Evolutionary conservation across 37 sponge, comb jelly and placozoan species (phyloP), one percentile per base, ranked within the genome.

Genomic region (Bolinopsis microptera): DNA sequence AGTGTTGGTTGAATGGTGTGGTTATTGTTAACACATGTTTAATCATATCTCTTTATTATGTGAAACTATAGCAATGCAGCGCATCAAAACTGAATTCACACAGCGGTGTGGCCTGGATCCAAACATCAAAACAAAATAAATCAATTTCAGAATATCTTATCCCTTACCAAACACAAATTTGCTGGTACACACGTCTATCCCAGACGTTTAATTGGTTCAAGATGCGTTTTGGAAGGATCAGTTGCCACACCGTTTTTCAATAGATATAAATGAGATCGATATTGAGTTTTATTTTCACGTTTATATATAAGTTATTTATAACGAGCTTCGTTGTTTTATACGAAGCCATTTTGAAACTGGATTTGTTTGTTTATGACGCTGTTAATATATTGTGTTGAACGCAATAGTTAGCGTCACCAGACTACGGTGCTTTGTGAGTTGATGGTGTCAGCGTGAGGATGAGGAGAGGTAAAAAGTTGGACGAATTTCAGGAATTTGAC

Each of bases 291-390:
- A 77, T 77, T 77, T 77, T 77, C 80, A 77, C 32, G 80, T 77
- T 77, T 77, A 77, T 77, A 77, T 77, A 77, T 77, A 77, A 77
- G 80, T 77, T 77, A 77, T 77, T 77, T 32, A 77, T 77, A 1
- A 32, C 32, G 80, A 32, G 80, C 80, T 77, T 77, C 33, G 80
- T 77, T 77, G 61, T 77, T 77, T 28, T 77, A 77, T 35, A 35
- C 80, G 33, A 18, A 77, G 80, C 80, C 74, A 26, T 70, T 70
- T 77, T 77, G 9, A 16, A 32, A 77, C 27, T 77, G 80, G 32
- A 77, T 16, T 77, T 31, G 21, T 16, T 77, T 31, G 21, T 77
- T 77, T 77, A 27, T 77, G 80, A 77, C 37, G 80, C 80, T 35
- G 21, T 32, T 77, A 2, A 13, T 32, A 35, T 77, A 77, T 77